Base-by-base conservation (phyloP, 2,888 invertebrate species). In the Ectropis crepuscularia region DNA sequence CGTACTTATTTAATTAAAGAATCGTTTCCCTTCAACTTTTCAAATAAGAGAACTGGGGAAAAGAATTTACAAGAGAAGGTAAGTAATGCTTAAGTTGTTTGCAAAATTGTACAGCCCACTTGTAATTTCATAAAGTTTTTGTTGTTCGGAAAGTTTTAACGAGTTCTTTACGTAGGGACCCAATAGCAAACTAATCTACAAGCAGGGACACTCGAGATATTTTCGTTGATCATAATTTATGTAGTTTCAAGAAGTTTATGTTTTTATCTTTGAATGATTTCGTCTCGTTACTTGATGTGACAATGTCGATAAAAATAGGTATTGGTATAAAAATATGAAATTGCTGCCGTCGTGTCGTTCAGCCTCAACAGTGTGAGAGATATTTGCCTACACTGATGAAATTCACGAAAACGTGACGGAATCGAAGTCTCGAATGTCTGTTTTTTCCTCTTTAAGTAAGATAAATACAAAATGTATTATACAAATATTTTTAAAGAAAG, bases 91-190 rank as follows among this genome's bases (percentile, higher is more conserved):
- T 41, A 55, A 67, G 55, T 57, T 58, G 53, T 62, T 53, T 48
- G 50, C 54, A 58, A 60, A 65, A 67, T 68, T 61, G 53, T 63
- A 57, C 16, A 61, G 57, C 51, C 48, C 57, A 64, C 59, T 63
- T 57, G 62, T 69, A 67, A 74, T 68, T 72, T 70, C 47, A 51
- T 38, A 61, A 68, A 68, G 59, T 42, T 72, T 69, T 55, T 63
- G 60, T 64, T 70, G 65, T 69, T 68, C 59, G 47, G 28, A 38
- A 53, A 74, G 61, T 71, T 72, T 70, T 64, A 72, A 71, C 61
- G 72, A 67, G 70, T 66, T 69, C 59, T 70, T 57, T 61, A 67
- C 57, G 47, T 57, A 57, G 53, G 53, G 58, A 61, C 63, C 61
- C 58, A 53, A 66, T 64, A 63, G 54, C 65, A 42, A 69, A 66